Conservation (phyloP, 2,113 vertebrate species). For the Speoplatyrhinus poulsoni region DNA sequence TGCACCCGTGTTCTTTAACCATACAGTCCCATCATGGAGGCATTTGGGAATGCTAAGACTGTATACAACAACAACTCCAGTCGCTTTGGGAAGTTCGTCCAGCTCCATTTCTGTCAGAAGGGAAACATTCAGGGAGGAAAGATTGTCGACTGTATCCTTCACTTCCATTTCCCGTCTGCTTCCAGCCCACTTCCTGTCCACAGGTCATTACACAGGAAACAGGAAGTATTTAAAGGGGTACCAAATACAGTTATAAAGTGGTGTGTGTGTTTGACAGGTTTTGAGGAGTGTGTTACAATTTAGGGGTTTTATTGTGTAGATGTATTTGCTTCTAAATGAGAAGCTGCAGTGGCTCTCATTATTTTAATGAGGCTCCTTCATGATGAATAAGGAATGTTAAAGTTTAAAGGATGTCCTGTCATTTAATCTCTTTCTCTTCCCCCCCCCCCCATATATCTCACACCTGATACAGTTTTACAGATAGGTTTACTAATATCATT, state of each 20-base stretch:
- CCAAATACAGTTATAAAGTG: background rate
- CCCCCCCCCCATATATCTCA: too few relatives aligned
- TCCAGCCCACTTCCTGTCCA: background rate
- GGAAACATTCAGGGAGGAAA: slow-evolving; percentile 97
- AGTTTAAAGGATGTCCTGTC: too few relatives aligned
- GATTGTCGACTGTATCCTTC: slow-evolving; percentile 98
- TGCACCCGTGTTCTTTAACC: background rate
- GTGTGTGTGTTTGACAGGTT: background rate
- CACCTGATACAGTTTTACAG: too few relatives aligned
- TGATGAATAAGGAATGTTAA: too few relatives aligned
- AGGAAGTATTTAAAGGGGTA: background rate
- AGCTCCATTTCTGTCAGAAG: slow-evolving; percentile 91
- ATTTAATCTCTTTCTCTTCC: too few relatives aligned
- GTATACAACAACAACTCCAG: slow-evolving; percentile 99
- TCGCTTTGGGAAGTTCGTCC: slow-evolving; percentile 97
- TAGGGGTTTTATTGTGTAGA: background rate
- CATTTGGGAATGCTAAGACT: slow-evolving; percentile 95
- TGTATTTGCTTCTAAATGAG: background rate
- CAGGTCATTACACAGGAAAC: slow-evolving; percentile 2
- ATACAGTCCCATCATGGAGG: slow-evolving; percentile 96
- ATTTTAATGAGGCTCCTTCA: too few relatives aligned
- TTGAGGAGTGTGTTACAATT: background rate
- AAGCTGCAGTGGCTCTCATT: too few relatives aligned
- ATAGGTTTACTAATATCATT: background rate
- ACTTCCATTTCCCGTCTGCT: slow-evolving; percentile 9